Percentiles rank a stretch among this genome's conserved stretches.
phyloP scores from a whole-genome alignment of 2,113 vertebrate genomes.

The Ceratotherium simum region DNA sequence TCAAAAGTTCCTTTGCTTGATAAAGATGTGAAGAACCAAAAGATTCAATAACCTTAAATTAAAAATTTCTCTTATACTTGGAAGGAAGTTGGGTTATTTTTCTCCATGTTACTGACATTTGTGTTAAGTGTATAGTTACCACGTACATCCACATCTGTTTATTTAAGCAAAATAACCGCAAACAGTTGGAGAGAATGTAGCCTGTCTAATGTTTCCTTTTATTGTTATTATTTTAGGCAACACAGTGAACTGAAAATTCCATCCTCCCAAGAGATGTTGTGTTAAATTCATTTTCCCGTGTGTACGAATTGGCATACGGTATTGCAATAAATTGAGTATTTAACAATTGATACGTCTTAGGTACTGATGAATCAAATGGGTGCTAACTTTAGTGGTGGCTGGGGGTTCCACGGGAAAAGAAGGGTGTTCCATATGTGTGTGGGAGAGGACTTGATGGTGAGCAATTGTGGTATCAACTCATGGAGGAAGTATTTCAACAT shows the following conservation, averaged over 20 bases:
- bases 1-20: background rate
- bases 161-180: background rate
- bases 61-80: background rate
- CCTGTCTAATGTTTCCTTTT: background rate
- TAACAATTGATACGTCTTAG: background rate
- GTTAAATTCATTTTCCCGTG: background rate
- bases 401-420: background rate
- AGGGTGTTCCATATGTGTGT: background rate
- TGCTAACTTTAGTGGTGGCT: background rate
- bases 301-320: background rate
- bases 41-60: background rate
- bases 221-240: background rate
- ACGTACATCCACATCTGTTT: background rate
- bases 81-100: background rate
- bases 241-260: background rate
- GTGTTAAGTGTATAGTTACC: background rate
- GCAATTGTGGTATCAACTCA: background rate
- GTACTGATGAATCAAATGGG: background rate
- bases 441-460: background rate
- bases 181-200: background rate
- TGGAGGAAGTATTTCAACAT: background rate
- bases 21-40: background rate
- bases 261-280: background rate
- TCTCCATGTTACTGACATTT: background rate
- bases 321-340: background rate